Conservation (phyloP, 2,113 vertebrate species). For the Coregonus clupeaformis region DNA sequence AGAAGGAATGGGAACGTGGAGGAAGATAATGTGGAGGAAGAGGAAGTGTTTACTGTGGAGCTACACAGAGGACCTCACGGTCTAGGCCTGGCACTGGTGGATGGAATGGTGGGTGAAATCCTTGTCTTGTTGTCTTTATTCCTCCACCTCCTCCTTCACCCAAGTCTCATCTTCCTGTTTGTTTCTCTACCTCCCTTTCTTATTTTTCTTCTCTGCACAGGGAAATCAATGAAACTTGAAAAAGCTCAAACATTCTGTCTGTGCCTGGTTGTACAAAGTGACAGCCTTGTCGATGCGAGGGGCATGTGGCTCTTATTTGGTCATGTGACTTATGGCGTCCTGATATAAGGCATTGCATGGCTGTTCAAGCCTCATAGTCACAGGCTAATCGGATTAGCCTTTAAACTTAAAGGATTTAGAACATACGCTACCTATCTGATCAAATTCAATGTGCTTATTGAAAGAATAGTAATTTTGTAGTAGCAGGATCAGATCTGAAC, state of each 20-base stretch:
- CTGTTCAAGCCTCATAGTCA: slow-evolving; percentile 1
- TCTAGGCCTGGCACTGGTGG: slow-evolving; percentile 76
- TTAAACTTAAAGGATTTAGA: slow-evolving; percentile 18
- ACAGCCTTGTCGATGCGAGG: not conserved
- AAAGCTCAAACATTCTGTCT: no score
- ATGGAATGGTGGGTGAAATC: slow-evolving; percentile 65
- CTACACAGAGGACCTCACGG: slow-evolving; percentile 72
- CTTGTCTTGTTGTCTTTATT: not conserved
- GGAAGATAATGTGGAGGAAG: slow-evolving; percentile 15
- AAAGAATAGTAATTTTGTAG: not conserved
- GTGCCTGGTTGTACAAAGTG: not conserved
- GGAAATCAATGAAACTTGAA: no score
- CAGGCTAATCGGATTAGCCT: slow-evolving; percentile 24
- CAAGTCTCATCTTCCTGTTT: not conserved
- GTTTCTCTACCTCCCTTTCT: not conserved
- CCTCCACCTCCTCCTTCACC: not conserved
- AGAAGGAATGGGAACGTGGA: not conserved
- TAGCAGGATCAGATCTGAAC: no score
- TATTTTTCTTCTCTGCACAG: not conserved
- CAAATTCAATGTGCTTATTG: slow-evolving; percentile 8
- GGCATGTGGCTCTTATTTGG: not conserved
- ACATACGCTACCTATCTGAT: slow-evolving; percentile 13
- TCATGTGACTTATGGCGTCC: not conserved
- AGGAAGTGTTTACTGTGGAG: slow-evolving; percentile 74
- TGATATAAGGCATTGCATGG: not conserved